Percentiles rank a stretch among this genome's conserved stretches.
Evolutionary conservation across 2,888 invertebrate genomes (phyloP).

Genomic region (Acanthosepion esculentum): DNA sequence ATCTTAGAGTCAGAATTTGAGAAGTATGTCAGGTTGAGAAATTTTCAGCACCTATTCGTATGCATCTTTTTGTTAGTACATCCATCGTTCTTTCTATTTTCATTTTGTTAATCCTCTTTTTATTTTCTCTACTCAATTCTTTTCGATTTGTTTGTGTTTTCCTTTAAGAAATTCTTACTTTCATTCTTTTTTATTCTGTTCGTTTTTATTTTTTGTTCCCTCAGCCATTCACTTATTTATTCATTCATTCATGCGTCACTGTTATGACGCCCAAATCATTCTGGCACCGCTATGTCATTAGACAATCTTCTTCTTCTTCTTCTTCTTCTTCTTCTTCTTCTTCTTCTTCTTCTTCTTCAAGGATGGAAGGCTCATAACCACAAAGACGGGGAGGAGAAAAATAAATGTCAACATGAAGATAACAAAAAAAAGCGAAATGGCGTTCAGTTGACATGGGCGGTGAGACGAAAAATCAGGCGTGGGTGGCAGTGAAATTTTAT

Average conservation of each 20-base stretch:
- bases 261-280: neutral
- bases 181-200: neutral
- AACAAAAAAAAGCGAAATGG: neutral
- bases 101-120: too few relatives aligned
- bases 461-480: constrained; percentile 13
- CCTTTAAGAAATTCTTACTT: neutral
- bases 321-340: neutral
- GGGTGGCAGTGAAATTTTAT: neutral
- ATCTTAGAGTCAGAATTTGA: too few relatives aligned
- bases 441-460: neutral
- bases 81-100: too few relatives aligned
- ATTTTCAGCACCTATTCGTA: too few relatives aligned
- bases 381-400: neutral
- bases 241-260: neutral
- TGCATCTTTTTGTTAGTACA: too few relatives aligned
- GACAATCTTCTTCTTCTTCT: neutral
- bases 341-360: neutral
- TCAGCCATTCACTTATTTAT: neutral
- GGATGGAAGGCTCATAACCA: neutral
- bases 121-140: too few relatives aligned
- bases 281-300: neutral
- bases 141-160: too few relatives aligned
- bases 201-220: neutral
- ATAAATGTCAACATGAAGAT: neutral
- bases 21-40: too few relatives aligned